Conservation (phyloP, 2,888 invertebrate genomes). For the Parthenolecanium corni region DNA sequence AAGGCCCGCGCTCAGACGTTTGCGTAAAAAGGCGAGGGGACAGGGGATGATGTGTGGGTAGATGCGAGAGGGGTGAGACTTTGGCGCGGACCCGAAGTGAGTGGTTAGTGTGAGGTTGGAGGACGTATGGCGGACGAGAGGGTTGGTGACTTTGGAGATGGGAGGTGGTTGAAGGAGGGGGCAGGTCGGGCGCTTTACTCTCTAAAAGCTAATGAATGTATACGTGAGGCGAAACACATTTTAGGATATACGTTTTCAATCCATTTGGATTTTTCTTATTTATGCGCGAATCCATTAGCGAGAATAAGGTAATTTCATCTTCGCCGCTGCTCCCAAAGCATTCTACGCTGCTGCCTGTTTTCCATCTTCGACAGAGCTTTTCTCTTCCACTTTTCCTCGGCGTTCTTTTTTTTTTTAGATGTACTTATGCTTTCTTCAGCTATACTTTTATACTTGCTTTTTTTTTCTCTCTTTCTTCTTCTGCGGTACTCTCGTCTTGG, state of each 20-base stretch:
- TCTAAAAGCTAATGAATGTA: conserved; percentile 27
- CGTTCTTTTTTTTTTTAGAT: neutral
- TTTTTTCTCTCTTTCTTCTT: neutral
- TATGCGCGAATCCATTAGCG: conserved; percentile 26
- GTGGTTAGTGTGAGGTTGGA: no score
- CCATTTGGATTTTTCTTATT: conserved; percentile 27
- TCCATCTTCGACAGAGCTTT: neutral
- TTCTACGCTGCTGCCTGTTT: no score
- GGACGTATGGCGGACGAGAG: no score
- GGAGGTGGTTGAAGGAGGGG: neutral
- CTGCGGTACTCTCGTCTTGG: neutral
- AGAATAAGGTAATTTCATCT: conserved; percentile 27
- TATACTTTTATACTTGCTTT: neutral
- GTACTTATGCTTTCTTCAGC: neutral
- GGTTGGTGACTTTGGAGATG: no score
- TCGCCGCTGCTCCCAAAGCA: conserved; percentile 12
- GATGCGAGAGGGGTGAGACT: no score
- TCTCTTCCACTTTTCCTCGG: neutral
- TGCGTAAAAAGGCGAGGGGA: no score
- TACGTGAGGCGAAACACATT: conserved; percentile 26
- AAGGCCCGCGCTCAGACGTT: no score
- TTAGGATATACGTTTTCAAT: conserved; percentile 27
- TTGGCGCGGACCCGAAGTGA: no score
- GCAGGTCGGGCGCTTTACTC: no score
- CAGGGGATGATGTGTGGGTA: no score